A percentile compares a stretch with the other conserved stretches of the same genome.
These are phyloP conservation scores for Hemithea aestivaria DNA, from an alignment of 2,888 invertebrate species.

Conservation along the genomic window DNA sequence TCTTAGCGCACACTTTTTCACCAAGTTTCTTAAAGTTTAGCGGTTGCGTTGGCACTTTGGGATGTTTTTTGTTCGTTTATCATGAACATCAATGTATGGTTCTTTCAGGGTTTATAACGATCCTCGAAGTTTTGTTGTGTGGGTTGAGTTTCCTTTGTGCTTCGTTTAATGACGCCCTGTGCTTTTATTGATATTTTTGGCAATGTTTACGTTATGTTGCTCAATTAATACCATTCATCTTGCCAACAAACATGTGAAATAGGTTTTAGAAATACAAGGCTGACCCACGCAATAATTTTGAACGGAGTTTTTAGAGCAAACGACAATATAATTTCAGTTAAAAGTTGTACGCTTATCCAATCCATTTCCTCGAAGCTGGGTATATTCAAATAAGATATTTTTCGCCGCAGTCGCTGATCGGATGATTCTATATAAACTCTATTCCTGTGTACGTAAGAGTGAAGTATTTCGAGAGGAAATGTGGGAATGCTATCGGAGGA, in stretches of 20 bases:
- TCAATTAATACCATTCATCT: no score
- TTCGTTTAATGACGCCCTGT: slow-evolving; percentile 20
- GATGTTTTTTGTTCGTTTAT: slow-evolving; percentile 33
- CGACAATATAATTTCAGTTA: slow-evolving; percentile 67
- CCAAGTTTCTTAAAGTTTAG: slow-evolving; percentile 41
- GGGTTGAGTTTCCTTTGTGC: slow-evolving; percentile 14
- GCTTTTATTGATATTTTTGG: slow-evolving; percentile 16
- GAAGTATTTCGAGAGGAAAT: slow-evolving; percentile 20
- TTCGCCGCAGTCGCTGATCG: slow-evolving; percentile 43
- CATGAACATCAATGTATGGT: slow-evolving; percentile 29
- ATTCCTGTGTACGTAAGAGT: slow-evolving; percentile 40
- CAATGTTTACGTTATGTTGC: slow-evolving; percentile 3
- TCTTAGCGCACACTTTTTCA: slow-evolving; percentile 42
- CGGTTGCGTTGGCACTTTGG: slow-evolving; percentile 41
- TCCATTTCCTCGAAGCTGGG: slow-evolving; percentile 49
- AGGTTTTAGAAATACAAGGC: slow-evolving; percentile 25
- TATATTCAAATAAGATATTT: slow-evolving; percentile 64
- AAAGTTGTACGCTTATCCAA: slow-evolving; percentile 60
- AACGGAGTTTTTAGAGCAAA: slow-evolving; percentile 41
- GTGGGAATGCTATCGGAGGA: slow-evolving; percentile 27
- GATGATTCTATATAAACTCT: slow-evolving; percentile 45
- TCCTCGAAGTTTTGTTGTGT: slow-evolving; percentile 20
- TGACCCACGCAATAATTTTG: slow-evolving; percentile 31
- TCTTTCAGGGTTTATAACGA: slow-evolving; percentile 25
- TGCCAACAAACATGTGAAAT: not conserved